Evolutionary conservation across 2,113 vertebrate genomes (phyloP).

Genomic region (Globicephala melas): DNA sequence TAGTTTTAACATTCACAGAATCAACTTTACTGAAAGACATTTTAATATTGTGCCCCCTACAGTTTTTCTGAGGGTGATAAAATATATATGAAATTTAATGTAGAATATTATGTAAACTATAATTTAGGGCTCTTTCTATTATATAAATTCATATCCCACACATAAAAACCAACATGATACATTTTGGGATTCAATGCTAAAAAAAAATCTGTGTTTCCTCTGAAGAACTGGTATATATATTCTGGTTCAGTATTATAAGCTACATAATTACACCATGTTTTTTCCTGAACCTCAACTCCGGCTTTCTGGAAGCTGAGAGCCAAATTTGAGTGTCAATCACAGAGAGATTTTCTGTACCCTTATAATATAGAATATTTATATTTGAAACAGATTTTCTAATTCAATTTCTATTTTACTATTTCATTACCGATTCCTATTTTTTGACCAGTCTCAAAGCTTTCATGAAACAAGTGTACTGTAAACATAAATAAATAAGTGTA

Average conservation of each 20-base stretch:
- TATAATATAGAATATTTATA: background rate
- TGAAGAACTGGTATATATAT: background rate
- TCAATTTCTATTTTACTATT: background rate
- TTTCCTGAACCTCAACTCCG: background rate
- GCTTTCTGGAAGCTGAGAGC: background rate
- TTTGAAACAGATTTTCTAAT: constrained; percentile 8
- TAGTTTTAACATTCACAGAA: background rate
- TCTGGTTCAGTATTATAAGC: background rate
- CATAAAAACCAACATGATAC: background rate
- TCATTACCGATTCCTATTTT: background rate
- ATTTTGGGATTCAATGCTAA: background rate
- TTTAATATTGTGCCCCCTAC: background rate
- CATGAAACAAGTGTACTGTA: background rate
- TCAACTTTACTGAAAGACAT: background rate
- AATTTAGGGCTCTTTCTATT: background rate
- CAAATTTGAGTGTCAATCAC: background rate
- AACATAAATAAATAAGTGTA: background rate
- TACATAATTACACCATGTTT: background rate
- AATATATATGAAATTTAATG: background rate
- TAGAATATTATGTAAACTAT: background rate
- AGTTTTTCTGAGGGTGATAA: background rate
- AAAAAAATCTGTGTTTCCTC: background rate
- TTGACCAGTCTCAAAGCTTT: background rate
- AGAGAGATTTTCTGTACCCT: background rate
- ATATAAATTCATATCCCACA: background rate